Base-by-base conservation (phyloP, 2,888 invertebrate genomes). In the Ichneumoninae sp. region DNA sequence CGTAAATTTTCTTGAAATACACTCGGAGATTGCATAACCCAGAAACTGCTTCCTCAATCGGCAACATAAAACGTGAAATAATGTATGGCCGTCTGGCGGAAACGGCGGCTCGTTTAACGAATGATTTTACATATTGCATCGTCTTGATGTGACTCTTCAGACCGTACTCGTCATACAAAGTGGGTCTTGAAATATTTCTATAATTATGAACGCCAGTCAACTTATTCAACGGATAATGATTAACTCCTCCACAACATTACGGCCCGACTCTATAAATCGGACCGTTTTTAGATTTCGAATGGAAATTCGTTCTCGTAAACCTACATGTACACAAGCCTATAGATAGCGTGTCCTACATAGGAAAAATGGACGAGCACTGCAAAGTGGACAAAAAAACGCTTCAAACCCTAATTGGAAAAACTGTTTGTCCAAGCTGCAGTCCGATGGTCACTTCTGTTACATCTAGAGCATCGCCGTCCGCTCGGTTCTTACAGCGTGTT, bases 391-490 rank as follows among this genome's bases (percentile, higher is more conserved):
- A 30, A 4, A 30, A 30, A 4, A 30, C 30, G 3, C 30, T 30
- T 30, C 30, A 30, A 30, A 30, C 3, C 40, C 8, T 10, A 40
- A 40, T 10, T 1, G 10, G 40, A 8, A 40, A 8, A 40, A 40
- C 40, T 0, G 40, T 40, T 40, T 40, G 5, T 0, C 5, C 0
- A 0, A 40, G 36, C 8, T 40, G 8, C 36, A 8, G 6, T 40
- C 7, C n/a, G n/a, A 91, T 91, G 84, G 87, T 88, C 79, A 81
- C 22, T 26, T 2, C 26, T 26, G 86, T 85, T 90, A 90, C 88
- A 85, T 85, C 71, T 82, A 77, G 86, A 90, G 88, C 88, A 90
- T 90, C 91, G 91, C 90, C 90, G 90, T 91, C 90, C 90, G 87
- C 89, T 90, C 85, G 36, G 87, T 82, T 84, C 88, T 90, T 90